phyloP scores from a whole-genome alignment of 2,797 vertebrate genomes.

The Antennarius maculatus region DNA sequence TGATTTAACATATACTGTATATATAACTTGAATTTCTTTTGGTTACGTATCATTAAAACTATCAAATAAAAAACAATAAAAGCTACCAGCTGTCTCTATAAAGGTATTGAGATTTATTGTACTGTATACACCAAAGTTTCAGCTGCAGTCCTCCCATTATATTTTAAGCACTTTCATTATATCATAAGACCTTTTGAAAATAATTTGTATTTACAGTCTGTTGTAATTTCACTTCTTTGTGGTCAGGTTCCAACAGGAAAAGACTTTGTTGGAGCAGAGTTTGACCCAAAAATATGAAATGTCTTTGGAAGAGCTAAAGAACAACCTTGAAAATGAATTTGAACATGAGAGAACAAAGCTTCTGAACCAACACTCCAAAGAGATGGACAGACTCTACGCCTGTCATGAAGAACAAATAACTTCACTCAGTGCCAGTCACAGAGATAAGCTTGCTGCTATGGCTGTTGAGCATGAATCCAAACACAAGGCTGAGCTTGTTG shows the following conservation, averaged over 20 bases:
- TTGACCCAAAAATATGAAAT: constrained; percentile 78
- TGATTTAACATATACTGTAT: not conserved
- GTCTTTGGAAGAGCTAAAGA: constrained; percentile 76
- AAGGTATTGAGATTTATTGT: too few species aligned
- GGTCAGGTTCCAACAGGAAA: constrained; percentile 86
- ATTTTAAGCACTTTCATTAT: not conserved
- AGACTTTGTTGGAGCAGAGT: constrained; percentile 72
- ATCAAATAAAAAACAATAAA: not conserved
- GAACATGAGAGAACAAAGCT: constrained; percentile 54
- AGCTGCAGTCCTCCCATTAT: not conserved
- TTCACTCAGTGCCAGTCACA: constrained; percentile 72
- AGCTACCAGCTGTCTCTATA: too few species aligned
- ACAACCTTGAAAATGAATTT: constrained; percentile 74
- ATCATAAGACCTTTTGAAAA: not conserved
- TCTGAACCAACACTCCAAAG: constrained; percentile 55
- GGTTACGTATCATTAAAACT: not conserved
- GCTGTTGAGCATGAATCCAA: constrained; percentile 57
- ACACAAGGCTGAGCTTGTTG: constrained; percentile 72
- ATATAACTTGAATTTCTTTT: not conserved
- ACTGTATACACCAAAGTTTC: not conserved
- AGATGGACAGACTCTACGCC: constrained; percentile 60
- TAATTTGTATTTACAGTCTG: not conserved
- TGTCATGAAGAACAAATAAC: constrained; percentile 78
- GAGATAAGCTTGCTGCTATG: constrained; percentile 67
- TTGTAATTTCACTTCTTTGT: constrained; percentile 4